Evolutionary conservation across 2,888 invertebrate genomes (phyloP), one percentile per base, ranked within the genome.

Genomic region (Patella pellucida): DNA sequence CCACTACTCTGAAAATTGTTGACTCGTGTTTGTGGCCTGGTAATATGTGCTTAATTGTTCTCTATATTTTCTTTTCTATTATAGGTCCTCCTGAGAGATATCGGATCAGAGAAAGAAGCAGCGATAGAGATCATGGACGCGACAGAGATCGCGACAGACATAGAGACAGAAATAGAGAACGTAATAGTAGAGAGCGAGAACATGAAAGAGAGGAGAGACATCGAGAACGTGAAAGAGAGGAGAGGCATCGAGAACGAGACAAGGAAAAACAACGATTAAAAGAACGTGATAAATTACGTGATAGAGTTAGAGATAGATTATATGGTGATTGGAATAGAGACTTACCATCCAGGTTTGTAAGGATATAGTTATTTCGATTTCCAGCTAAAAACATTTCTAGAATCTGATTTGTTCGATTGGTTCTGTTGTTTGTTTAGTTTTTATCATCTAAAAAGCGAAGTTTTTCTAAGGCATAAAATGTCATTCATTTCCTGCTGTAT

Each of bases 111-210:
- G 76, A 78, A 7, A 14, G 68, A 27, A 69, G 69, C n/a, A 15
- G 76, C 68, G 79, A 77, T 23, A 69, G 75, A 67, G 76, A 78
- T 68, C 62, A 50, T 62, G 71, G 41, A 7, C 68, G 68, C 15
- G 16, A 51, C 31, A 41, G 74, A 27, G 71, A 69, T 19, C 52
- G 71, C 3, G 74, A 75, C 31, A 73, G 70, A n/a, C 72, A 74
- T 16, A 14, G 72, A 56, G 73, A 73, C 31, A 72, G 76, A 70
- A 75, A 80, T 27, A 69, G 79, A 68, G 76, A 75, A 12, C 68
- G 74, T 54, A 62, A 52, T 12, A 67, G 50, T 3, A 62, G 15
- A 3, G 56, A 73, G n/a, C 56, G 75, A 31, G 78, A 76, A 31
- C 67, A 74, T 54, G 78, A 80, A 7, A 69, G 62, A 12, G 73